Percentiles rank a stretch among this genome's conserved stretches.
These are phyloP conservation scores for Heterotis niloticus DNA, from an alignment of 2,113 vertebrate genomes.

Conservation along the genomic window DNA sequence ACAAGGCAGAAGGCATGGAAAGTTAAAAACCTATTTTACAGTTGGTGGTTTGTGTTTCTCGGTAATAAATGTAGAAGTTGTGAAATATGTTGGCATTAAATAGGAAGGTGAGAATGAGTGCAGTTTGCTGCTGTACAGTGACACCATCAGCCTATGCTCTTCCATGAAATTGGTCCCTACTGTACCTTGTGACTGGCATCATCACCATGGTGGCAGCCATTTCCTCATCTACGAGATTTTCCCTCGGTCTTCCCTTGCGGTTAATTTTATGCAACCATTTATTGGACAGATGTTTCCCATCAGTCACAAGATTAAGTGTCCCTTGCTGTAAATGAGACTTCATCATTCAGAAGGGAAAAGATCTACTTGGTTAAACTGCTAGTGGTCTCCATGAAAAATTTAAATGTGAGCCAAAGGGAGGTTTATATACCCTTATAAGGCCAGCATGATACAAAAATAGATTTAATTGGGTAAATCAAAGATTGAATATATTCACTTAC, in stretches of 20 bases:
- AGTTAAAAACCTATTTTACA: no score
- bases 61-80: background rate
- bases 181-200: constrained; percentile 45
- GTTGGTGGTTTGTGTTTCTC: no score
- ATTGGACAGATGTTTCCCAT: constrained; percentile 62
- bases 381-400: constrained; percentile 38
- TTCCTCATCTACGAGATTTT: constrained; percentile 16
- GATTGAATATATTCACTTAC: background rate
- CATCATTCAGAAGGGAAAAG: constrained; percentile 51
- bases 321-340: constrained; percentile 54
- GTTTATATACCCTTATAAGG: constrained; percentile 36
- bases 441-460: constrained; percentile 27
- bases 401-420: constrained; percentile 44
- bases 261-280: constrained; percentile 63
- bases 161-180: constrained; percentile 33
- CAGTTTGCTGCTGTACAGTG: constrained; percentile 27
- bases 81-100: background rate
- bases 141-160: background rate
- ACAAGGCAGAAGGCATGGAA: no score
- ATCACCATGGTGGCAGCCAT: no score
- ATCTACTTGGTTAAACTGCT: constrained; percentile 36
- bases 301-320: constrained; percentile 57
- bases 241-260: constrained; percentile 48
- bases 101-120: background rate
- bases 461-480: background rate